Evolutionary conservation across 1,140 invertebrate genomes (phyloP).

Genomic region (Tribolium castaneum): DNA sequence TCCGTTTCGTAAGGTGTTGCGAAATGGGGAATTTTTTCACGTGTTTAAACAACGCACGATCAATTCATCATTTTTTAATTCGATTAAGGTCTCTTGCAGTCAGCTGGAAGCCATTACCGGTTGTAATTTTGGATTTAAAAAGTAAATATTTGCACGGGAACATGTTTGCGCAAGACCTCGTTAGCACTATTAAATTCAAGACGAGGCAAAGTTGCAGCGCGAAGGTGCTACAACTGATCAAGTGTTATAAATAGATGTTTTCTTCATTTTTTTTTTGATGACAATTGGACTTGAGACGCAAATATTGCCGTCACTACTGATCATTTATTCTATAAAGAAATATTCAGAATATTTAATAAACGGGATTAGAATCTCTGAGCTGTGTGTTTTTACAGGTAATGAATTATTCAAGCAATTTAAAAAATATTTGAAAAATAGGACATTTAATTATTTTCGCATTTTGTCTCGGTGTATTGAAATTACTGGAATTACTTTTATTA

Average conservation of each 20-base stretch:
- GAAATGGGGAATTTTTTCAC: neutral
- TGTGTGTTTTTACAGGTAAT: neutral
- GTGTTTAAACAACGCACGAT: too few species aligned
- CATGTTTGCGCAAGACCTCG: constrained; percentile 27
- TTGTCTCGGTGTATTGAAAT: too few species aligned
- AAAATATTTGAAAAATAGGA: neutral
- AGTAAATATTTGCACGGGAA: constrained; percentile 20
- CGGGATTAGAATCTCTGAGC: neutral
- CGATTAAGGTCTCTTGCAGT: constrained; percentile 8
- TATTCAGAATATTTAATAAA: neutral
- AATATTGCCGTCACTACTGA: neutral
- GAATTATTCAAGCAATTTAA: neutral
- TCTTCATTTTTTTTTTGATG: neutral
- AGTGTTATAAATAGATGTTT: constrained; percentile 25
- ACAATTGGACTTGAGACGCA: neutral
- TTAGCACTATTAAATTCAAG: constrained; percentile 32
- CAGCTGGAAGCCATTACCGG: constrained; percentile 26
- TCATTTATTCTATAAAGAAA: neutral
- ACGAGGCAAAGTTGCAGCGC: constrained; percentile 17
- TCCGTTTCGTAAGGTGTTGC: constrained; percentile 12
- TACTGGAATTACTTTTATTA: too few species aligned
- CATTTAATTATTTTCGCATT: too few species aligned
- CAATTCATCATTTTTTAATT: constrained; percentile 7
- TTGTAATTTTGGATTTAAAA: constrained; percentile 35
- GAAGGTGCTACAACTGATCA: constrained; percentile 13